These are phyloP conservation scores for Tinea trinotella DNA, from an alignment of 2,888 invertebrate species.

Conservation along the genomic window DNA sequence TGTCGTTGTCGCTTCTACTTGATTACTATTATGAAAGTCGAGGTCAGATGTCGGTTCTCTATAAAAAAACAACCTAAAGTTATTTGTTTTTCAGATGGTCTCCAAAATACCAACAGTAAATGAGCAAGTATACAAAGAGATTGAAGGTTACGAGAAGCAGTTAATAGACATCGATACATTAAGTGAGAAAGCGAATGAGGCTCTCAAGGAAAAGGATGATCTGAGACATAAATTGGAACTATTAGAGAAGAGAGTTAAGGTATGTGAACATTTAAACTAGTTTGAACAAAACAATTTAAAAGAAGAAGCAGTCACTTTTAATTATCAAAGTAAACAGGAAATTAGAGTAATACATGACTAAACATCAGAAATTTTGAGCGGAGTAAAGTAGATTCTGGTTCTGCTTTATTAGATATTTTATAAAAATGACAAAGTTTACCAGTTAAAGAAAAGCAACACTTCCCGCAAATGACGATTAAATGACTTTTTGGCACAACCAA, in stretches of 20 bases:
- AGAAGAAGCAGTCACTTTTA: no score
- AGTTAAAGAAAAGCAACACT: no score
- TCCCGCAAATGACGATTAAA: neutral
- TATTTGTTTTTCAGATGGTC: constrained; percentile 67
- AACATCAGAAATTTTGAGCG: no score
- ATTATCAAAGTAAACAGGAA: neutral
- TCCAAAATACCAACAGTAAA: constrained; percentile 75
- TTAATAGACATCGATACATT: constrained; percentile 86
- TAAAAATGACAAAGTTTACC: no score
- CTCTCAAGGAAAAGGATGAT: constrained; percentile 76
- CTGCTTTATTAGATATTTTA: no score
- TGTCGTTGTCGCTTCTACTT: no score
- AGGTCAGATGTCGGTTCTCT: no score
- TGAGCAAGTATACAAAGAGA: constrained; percentile 76
- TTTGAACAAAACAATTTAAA: no score
- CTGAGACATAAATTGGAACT: constrained; percentile 78
- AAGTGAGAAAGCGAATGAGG: constrained; percentile 77
- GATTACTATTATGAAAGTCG: no score
- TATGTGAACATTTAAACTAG: constrained; percentile 30
- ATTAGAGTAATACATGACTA: no score
- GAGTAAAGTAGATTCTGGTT: no score
- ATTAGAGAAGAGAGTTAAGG: constrained; percentile 81
- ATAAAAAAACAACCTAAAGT: no score
- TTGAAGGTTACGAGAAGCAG: constrained; percentile 83
- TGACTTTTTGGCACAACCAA: neutral